phyloP scores from a whole-genome alignment of 2,888 invertebrate species.

The Xanthia togata region DNA sequence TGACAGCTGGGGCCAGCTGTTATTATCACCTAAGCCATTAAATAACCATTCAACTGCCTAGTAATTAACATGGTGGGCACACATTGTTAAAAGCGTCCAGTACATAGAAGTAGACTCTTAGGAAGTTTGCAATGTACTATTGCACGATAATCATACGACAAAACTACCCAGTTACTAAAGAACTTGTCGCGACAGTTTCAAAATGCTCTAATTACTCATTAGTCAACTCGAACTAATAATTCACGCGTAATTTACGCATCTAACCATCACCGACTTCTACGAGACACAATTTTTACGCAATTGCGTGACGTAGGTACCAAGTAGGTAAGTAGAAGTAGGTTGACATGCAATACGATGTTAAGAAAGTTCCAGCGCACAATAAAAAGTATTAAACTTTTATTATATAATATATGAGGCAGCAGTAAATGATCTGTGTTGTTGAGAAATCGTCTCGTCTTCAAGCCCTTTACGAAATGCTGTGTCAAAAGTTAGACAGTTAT shows the following conservation, averaged over 20 bases:
- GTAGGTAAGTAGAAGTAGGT: constrained; percentile 39
- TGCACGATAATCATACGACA: constrained; percentile 31
- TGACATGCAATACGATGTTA: constrained; percentile 38
- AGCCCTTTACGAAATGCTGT: constrained; percentile 50
- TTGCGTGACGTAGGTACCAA: not conserved
- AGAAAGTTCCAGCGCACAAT: constrained; percentile 21
- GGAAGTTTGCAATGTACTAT: not conserved
- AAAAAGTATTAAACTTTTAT: constrained; percentile 37
- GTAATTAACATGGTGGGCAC: constrained; percentile 8
- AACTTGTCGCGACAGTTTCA: constrained; percentile 28
- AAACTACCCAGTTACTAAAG: constrained; percentile 11
- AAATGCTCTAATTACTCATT: constrained; percentile 54
- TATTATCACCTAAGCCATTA: constrained; percentile 29
- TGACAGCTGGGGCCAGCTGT: constrained; percentile 4
- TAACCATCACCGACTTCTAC: constrained; percentile 43
- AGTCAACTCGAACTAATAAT: constrained; percentile 54
- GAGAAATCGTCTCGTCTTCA: constrained; percentile 30
- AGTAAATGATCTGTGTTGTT: constrained; percentile 18
- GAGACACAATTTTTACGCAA: constrained; percentile 61
- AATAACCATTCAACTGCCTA: constrained; percentile 27
- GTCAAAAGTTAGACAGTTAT: constrained; percentile 32
- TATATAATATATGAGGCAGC: constrained; percentile 32
- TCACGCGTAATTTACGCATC: constrained; percentile 53
- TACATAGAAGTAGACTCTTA: not conserved
- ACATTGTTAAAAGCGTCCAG: not conserved